phyloP scores from a whole-genome alignment of 2,113 vertebrate species.

The Delphinus delphis region DNA sequence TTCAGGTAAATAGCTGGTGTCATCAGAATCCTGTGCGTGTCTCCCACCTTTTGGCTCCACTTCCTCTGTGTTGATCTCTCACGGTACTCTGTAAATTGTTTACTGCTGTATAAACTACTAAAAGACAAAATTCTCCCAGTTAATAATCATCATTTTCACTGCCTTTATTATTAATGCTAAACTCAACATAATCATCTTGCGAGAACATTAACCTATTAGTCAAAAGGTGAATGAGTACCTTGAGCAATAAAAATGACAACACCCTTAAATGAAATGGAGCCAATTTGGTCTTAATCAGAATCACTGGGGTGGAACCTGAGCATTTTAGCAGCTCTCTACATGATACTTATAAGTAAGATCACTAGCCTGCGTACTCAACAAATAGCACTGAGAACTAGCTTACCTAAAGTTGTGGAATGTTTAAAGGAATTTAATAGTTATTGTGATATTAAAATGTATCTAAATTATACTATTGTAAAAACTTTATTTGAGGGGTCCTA shows the following conservation, averaged over 20 bases:
- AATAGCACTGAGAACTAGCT: neutral
- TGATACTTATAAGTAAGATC: neutral
- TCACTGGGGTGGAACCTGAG: neutral
- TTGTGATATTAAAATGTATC: neutral
- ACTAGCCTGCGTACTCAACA: neutral
- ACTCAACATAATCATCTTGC: neutral
- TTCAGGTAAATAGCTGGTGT: neutral
- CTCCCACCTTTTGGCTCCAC: neutral
- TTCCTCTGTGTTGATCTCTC: neutral
- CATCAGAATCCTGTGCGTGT: neutral
- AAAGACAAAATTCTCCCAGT: neutral
- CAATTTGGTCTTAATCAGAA: neutral
- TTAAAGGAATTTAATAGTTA: neutral
- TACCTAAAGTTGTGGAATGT: neutral
- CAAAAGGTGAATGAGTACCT: neutral
- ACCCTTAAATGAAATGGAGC: neutral
- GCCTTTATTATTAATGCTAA: neutral
- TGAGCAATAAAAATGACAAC: neutral
- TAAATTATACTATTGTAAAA: neutral
- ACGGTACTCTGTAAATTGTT: neutral
- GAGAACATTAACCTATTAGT: constrained; percentile 26
- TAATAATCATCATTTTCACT: neutral
- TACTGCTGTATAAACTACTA: neutral
- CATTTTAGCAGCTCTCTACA: neutral
- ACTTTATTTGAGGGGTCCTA: neutral